A percentile compares a stretch with the other conserved stretches of the same genome.
These are phyloP conservation scores for Arctia plantaginis DNA, from an alignment of 2,888 invertebrate species.

Conservation along the genomic window DNA sequence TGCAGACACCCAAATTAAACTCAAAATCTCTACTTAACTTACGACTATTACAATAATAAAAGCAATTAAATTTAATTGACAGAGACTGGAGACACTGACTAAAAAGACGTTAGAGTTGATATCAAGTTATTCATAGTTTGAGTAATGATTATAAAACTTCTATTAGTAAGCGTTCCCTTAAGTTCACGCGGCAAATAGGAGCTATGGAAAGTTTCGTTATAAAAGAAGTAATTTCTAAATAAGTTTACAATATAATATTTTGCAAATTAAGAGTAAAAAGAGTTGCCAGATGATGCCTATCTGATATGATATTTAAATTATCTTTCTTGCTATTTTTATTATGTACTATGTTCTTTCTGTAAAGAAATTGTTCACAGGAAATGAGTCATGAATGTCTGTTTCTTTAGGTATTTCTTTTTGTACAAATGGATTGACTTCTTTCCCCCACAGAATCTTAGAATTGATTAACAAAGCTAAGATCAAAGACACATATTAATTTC, in stretches of 20 bases:
- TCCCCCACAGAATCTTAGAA: too few species aligned
- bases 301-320: too few species aligned
- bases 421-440: too few species aligned
- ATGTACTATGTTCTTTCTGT: too few species aligned
- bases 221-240: background rate
- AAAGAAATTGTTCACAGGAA: too few species aligned
- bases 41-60: background rate
- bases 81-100: background rate
- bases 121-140: background rate
- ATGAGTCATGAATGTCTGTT: too few species aligned
- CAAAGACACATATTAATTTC: background rate
- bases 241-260: too few species aligned
- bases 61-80: background rate
- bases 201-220: background rate
- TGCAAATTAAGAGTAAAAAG: too few species aligned
- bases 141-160: background rate
- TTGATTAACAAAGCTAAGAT: too few species aligned
- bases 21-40: constrained; percentile 6
- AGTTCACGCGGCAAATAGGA: background rate
- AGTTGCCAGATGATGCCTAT: too few species aligned
- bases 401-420: too few species aligned
- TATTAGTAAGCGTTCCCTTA: background rate
- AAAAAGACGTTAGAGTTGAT: background rate
- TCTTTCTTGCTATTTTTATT: too few species aligned
- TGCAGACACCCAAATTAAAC: background rate